These are phyloP conservation scores for Microvelia longipes DNA, from an alignment of 1,140 invertebrate genomes.

Conservation along the genomic window DNA sequence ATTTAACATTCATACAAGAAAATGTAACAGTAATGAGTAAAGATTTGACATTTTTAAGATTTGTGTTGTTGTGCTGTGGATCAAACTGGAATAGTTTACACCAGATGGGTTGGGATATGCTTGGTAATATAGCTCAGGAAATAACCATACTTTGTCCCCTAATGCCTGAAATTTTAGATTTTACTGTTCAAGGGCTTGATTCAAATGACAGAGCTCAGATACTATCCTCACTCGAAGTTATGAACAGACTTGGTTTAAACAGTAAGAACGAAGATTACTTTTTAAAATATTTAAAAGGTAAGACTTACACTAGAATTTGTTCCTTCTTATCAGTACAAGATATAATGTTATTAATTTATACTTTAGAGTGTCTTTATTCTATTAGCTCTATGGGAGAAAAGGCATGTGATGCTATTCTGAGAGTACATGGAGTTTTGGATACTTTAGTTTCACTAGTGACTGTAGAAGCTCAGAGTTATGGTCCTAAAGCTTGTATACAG, in stretches of 20 bases:
- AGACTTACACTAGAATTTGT: slow-evolving; percentile 61
- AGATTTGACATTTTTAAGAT: slow-evolving; percentile 70
- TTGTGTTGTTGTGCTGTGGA: slow-evolving; percentile 69
- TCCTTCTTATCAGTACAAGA: slow-evolving; percentile 78
- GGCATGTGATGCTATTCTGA: slow-evolving; percentile 72
- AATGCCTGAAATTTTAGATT: slow-evolving; percentile 42
- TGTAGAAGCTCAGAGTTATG: slow-evolving; percentile 88
- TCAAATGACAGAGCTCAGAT: slow-evolving; percentile 72
- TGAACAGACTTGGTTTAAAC: slow-evolving; percentile 73
- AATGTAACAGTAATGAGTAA: slow-evolving; percentile 64
- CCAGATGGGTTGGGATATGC: slow-evolving; percentile 75
- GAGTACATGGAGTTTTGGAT: slow-evolving; percentile 66
- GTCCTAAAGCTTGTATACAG: slow-evolving; percentile 80
- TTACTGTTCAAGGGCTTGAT: slow-evolving; percentile 57
- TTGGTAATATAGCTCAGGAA: slow-evolving; percentile 77
- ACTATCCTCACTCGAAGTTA: slow-evolving; percentile 66
- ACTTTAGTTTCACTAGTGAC: slow-evolving; percentile 69
- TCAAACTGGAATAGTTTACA: slow-evolving; percentile 62
- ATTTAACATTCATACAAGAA: slow-evolving; percentile 82
- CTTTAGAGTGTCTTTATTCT: slow-evolving; percentile 86
- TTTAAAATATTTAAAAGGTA: slow-evolving; percentile 27
- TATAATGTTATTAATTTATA: slow-evolving; percentile 85
- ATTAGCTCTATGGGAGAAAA: slow-evolving; percentile 78
- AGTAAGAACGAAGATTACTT: slow-evolving; percentile 72
- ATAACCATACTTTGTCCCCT: slow-evolving; percentile 55